Evolutionary conservation across 2,797 vertebrate genomes (phyloP), one percentile per base, ranked within the genome.

Genomic region (Sparus aurata): DNA sequence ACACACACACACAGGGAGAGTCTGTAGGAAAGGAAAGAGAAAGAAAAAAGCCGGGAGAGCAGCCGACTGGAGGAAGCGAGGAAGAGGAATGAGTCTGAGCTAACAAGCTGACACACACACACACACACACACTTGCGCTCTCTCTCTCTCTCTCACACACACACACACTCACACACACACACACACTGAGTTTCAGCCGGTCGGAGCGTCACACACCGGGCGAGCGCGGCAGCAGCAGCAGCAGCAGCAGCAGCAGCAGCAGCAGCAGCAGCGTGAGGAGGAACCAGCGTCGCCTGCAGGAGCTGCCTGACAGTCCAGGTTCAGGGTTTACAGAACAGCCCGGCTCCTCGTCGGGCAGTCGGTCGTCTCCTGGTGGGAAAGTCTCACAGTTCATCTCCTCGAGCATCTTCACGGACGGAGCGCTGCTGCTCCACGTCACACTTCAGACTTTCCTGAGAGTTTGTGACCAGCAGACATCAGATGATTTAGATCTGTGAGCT

Each of bases 31-130:
- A 70, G 58, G 38, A 65, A 61, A 69, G 63, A 69, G 46, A 57
- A 47, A 68, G 73, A 60, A 75, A 82, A 75, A 60, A 66, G 59
- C 58, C 9, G 16, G 22, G 66, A 57, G 73, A 73, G 74, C 55
- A 74, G 84, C 64, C 30, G 68, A 78, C 63, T 77, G 72, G 69
- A 59, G 50, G 41, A 54, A 83, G 82, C 80, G 75, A 83, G 84
- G 71, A 83, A 74, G 70, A 87, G 76, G 84, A 86, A 62, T 43
- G 52, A 50, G 63, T 80, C 81, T 78, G 82, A 83, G 66, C 57
- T 68, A 75, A 87, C 85, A 84, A 87, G 85, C 80, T 11, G 50
- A 20, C 43, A 27, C 80, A 64, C 79, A 49, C 70, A 73, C 81
- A 47, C 72, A 57, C 67, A 52, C 52, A 53, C 63, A 68, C 67